phyloP scores from a whole-genome alignment of 2,113 vertebrate species.

The Phocoena sinus region DNA sequence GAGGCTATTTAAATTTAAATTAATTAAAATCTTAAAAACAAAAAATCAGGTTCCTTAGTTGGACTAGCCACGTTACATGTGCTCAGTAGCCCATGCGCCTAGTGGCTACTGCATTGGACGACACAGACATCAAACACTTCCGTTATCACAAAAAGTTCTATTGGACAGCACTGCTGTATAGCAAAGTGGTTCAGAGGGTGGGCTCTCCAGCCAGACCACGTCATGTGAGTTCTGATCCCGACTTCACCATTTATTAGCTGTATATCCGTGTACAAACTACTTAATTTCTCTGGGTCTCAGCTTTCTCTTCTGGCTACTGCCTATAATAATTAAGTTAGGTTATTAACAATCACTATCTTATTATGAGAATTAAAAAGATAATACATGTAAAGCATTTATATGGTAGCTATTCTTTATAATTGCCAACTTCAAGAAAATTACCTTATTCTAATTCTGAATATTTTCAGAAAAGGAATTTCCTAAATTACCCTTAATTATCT shows the following conservation, averaged over 20 bases:
- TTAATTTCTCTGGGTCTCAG: not conserved
- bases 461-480: not conserved
- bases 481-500: not conserved
- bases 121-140: not conserved
- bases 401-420: not conserved
- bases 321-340: not conserved
- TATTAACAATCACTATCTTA: not conserved
- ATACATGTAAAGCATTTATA: not conserved
- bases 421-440: not conserved
- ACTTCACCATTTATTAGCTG: not conserved
- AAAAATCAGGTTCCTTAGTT: not conserved
- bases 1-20: not conserved
- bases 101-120: not conserved
- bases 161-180: accelerated
- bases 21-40: not conserved
- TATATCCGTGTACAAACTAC: not conserved
- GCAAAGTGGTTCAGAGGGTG: accelerated
- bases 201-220: not conserved
- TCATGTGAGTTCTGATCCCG: not conserved
- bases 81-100: not conserved
- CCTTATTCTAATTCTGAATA: not conserved
- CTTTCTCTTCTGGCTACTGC: not conserved
- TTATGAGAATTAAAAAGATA: not conserved
- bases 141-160: not conserved
- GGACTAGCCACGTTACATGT: not conserved